phyloP scores from a whole-genome alignment of 2,888 invertebrate genomes.

The Thymelicus acteon region DNA sequence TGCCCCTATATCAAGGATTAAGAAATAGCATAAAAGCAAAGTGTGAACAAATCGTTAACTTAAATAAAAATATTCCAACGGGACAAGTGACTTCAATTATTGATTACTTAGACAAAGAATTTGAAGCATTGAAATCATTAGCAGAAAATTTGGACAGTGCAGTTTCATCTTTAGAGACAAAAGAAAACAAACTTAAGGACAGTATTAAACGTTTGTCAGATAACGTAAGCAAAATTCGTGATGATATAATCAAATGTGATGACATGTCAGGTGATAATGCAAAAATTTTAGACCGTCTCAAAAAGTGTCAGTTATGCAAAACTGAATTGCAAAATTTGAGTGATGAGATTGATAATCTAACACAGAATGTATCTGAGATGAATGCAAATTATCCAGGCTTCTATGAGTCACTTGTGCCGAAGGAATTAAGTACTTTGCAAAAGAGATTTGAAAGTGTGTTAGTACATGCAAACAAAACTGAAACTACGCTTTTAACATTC shows the following conservation, averaged over 20 bases:
- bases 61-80: constrained; percentile 89
- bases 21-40: constrained; percentile 92
- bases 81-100: constrained; percentile 88
- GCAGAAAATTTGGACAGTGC: constrained; percentile 90
- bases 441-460: constrained; percentile 92
- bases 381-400: constrained; percentile 91
- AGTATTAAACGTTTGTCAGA: constrained; percentile 90
- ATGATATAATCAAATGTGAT: constrained; percentile 94
- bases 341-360: constrained; percentile 88
- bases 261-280: constrained; percentile 94
- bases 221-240: constrained; percentile 89
- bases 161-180: constrained; percentile 89
- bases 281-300: constrained; percentile 91
- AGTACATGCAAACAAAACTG: constrained; percentile 92
- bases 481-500: constrained; percentile 90
- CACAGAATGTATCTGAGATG: constrained; percentile 88
- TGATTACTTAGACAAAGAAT: constrained; percentile 89
- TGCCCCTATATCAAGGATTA: constrained; percentile 90
- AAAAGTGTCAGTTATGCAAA: constrained; percentile 90
- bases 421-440: constrained; percentile 93
- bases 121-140: constrained; percentile 88
- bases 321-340: constrained; percentile 88
- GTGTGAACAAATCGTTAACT: constrained; percentile 90
- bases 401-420: constrained; percentile 90
- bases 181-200: constrained; percentile 89